Evolutionary conservation across 2,888 invertebrate species (phyloP).

Genomic region (Eupithecia centaureata): DNA sequence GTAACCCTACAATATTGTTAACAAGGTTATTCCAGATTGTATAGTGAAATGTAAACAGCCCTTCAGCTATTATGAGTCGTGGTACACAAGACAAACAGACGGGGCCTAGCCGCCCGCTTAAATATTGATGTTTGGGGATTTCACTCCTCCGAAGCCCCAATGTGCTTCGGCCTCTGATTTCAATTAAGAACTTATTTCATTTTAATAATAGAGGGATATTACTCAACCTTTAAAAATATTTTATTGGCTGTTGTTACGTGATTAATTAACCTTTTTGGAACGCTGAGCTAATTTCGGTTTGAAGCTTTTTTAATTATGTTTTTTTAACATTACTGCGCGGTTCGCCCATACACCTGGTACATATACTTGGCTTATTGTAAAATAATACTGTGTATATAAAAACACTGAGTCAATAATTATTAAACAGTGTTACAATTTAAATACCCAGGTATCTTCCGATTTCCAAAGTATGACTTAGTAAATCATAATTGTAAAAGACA

Average conservation of each 20-base stretch:
- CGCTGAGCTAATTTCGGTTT: not conserved
- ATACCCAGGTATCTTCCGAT: slow-evolving; percentile 12
- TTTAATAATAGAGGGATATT: slow-evolving; percentile 32
- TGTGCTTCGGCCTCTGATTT: slow-evolving; percentile 30
- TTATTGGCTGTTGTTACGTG: not conserved
- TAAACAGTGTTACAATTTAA: not conserved
- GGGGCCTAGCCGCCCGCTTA: slow-evolving; percentile 59
- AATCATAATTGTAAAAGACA: slow-evolving; percentile 74
- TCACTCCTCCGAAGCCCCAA: slow-evolving; percentile 41
- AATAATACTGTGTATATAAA: not conserved
- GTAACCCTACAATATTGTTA: slow-evolving; percentile 57
- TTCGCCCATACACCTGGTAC: not conserved
- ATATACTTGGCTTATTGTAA: not conserved
- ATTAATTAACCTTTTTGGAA: not conserved
- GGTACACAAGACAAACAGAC: slow-evolving; percentile 75
- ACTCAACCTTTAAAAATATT: slow-evolving; percentile 20
- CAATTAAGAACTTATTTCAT: slow-evolving; percentile 37
- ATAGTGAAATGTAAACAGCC: slow-evolving; percentile 73
- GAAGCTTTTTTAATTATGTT: not conserved
- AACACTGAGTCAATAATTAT: not conserved
- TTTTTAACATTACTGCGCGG: not conserved
- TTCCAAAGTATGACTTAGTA: slow-evolving; percentile 60
- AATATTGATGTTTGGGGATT: slow-evolving; percentile 70
- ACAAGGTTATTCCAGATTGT: slow-evolving; percentile 72
- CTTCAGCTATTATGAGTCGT: slow-evolving; percentile 69